Base-by-base conservation (phyloP, 2,113 vertebrate genomes). In the Engystomops pustulosus region DNA sequence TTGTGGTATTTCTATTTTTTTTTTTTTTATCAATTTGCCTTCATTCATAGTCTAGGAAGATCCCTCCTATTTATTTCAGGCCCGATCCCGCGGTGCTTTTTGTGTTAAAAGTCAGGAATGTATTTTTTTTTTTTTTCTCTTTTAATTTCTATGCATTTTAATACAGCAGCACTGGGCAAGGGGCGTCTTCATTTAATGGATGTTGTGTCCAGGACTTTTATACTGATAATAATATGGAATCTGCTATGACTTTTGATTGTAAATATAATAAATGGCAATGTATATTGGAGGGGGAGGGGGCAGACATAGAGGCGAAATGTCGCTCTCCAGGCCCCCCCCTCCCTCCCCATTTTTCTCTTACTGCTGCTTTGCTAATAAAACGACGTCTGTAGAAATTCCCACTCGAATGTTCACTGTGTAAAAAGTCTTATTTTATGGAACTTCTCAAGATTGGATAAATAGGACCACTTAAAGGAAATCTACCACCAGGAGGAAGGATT, bases 141-240 rank as follows among this genome's bases (percentile, higher is more conserved):
- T n/a, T n/a, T n/a, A n/a, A 18, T 74, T 72, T 83, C 41, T 65
- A 77, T 55, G 62, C 62, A 70, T 69, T 78, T 68, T 69, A 84
- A 69, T 79, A 38, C 49, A 17, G 45, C 47, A 67, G 14, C 27
- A 60, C 41, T 34, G 11, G n/a, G 30, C n/a, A n/a, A n/a, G n/a
- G n/a, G n/a, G n/a, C n/a, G 32, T 58, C 62, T 55, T 41, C 41
- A 67, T 25, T 49, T 11, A 80, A 18, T 76, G 53, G 30, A 67
- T 58, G 23, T 55, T 10, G 27, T 47, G 14, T 80, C 77, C 38
- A 30, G 18, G 15, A 44, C 15, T 80, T 80, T 74, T 74, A 74
- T 74, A 74, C 41, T 44, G 27, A 45, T 58, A 7, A 41, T 41
- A n/a, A n/a, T 20, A 11, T 23, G 10, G 30, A 45, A 55, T 49